Conservation (phyloP, 2,113 vertebrate species). For the Cyanocitta stelleri region DNA sequence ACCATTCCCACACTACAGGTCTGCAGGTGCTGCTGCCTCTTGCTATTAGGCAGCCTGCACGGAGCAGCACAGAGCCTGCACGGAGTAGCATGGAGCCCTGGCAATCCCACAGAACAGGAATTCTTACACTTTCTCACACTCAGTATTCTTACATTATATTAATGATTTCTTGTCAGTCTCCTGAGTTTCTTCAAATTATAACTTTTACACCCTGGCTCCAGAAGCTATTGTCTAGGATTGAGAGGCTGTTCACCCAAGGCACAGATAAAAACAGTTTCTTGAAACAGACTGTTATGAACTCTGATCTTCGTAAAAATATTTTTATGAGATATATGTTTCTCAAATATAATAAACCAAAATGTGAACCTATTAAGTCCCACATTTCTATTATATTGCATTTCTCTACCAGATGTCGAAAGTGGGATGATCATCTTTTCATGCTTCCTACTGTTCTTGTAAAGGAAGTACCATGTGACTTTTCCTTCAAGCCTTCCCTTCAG, state of each 20-base stretch:
- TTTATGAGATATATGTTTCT: background rate
- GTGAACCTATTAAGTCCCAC: background rate
- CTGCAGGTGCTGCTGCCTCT: background rate
- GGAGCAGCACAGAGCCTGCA: no score
- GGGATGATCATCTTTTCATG: background rate
- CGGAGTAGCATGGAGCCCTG: background rate
- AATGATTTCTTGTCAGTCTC: background rate
- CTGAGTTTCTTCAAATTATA: background rate
- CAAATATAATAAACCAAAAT: background rate
- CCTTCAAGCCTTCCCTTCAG: background rate
- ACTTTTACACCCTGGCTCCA: background rate
- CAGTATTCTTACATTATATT: background rate
- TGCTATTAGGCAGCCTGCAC: background rate
- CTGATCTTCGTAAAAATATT: background rate
- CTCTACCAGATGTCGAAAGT: background rate
- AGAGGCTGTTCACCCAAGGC: background rate
- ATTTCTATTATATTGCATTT: background rate
- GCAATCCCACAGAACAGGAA: background rate
- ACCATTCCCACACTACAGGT: fast-evolving
- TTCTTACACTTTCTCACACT: background rate
- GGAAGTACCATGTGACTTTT: background rate
- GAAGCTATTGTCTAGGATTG: background rate
- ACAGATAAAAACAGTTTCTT: background rate
- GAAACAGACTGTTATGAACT: background rate
- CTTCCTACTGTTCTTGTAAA: background rate